Evolutionary conservation across 2,797 vertebrate species (phyloP).

Genomic region (Scomberomorus guttatus): DNA sequence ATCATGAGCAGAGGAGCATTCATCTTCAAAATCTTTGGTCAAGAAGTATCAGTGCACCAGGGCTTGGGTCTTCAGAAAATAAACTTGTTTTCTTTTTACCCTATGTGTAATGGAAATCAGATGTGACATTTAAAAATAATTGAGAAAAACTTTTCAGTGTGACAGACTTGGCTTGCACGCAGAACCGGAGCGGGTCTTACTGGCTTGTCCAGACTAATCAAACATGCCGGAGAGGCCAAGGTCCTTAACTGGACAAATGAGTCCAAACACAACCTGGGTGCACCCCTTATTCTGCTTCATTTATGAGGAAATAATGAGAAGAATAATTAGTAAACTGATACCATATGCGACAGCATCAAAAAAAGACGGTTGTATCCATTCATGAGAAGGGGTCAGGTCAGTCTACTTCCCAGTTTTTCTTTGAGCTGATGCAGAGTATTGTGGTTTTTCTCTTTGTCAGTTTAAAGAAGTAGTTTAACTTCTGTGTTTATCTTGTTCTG

Average conservation of each 20-base stretch:
- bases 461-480: neutral
- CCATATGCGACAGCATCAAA: slow-evolving; percentile 7
- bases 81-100: slow-evolving; percentile 19
- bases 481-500: no score
- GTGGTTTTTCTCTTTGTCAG: neutral
- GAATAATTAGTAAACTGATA: slow-evolving; percentile 35
- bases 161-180: slow-evolving; percentile 30
- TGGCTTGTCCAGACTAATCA: slow-evolving; percentile 66
- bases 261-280: slow-evolving; percentile 43
- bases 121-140: slow-evolving; percentile 59
- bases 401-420: neutral
- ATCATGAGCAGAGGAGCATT: neutral
- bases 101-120: slow-evolving; percentile 46
- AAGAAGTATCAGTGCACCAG: neutral
- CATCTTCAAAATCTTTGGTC: neutral
- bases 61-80: neutral
- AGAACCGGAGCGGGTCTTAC: slow-evolving; percentile 11
- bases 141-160: slow-evolving; percentile 28
- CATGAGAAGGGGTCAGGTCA: neutral
- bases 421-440: neutral
- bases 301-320: slow-evolving; percentile 45
- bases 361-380: neutral
- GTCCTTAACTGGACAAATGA: slow-evolving; percentile 63
- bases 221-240: slow-evolving; percentile 26
- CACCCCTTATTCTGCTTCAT: slow-evolving; percentile 5